A percentile compares a stretch with the other conserved stretches of the same genome.
Evolutionary conservation across 2,113 vertebrate species (phyloP).

Genomic region (Anolis sagrei): DNA sequence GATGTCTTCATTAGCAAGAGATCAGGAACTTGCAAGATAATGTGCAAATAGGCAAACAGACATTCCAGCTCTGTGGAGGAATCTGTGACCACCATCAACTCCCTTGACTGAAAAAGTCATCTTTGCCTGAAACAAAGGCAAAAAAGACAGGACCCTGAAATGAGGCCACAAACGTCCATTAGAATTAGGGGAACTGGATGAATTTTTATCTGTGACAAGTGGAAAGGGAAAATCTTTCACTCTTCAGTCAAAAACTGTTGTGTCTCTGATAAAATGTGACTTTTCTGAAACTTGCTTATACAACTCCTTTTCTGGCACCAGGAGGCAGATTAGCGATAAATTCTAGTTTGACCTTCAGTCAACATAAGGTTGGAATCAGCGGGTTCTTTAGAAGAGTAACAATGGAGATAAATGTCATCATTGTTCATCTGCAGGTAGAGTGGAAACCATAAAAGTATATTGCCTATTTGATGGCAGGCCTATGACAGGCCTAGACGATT

Average conservation of each 20-base stretch:
- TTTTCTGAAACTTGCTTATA: conserved; percentile 15
- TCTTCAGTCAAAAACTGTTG: not conserved
- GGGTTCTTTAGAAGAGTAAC: not conserved
- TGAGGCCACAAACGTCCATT: conserved; percentile 13
- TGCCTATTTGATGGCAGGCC: not conserved
- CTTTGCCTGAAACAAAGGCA: conserved; percentile 1
- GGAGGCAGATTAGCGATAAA: conserved; percentile 19
- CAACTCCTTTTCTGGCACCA: conserved; percentile 30
- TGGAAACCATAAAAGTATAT: not conserved
- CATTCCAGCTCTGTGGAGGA: conserved; percentile 8
- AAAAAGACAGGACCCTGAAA: not conserved
- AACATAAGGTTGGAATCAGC: not conserved
- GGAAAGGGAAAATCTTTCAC: conserved; percentile 14
- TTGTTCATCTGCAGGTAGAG: not conserved
- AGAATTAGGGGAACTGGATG: conserved; percentile 20
- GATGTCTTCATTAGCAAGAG: conserved; percentile 17
- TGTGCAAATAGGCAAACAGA: not conserved
- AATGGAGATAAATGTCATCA: fast-evolving
- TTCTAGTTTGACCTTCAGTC: not conserved
- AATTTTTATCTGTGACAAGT: not conserved
- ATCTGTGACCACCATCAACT: conserved; percentile 10
- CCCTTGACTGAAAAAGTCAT: not conserved
- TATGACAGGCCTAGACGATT: not conserved
- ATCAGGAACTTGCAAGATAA: not conserved
- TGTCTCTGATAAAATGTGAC: not conserved